Percentiles rank a stretch among this genome's conserved stretches.
Conservation (phyloP, 2,113 vertebrate genomes). For the Craseonycteris thonglongyai region DNA sequence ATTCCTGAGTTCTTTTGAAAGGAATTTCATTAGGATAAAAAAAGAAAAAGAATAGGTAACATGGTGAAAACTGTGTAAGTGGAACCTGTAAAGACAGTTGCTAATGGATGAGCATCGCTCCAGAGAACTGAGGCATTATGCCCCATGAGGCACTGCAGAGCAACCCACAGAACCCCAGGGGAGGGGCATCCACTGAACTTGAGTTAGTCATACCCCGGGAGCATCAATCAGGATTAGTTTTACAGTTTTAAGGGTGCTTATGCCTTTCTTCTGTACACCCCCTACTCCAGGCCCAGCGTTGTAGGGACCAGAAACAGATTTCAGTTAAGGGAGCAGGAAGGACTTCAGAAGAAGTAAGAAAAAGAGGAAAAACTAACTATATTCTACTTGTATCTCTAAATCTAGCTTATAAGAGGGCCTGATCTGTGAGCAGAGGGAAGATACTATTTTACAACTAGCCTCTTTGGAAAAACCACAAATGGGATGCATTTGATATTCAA, state of each 20-base stretch:
- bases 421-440: background rate
- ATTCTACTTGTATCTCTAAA: background rate
- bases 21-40: background rate
- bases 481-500: background rate
- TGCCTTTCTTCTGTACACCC: background rate
- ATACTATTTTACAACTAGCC: background rate
- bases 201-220: background rate
- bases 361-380: background rate
- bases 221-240: background rate
- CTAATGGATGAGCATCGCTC: background rate
- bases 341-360: background rate
- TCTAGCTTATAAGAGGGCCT: background rate
- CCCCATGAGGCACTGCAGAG: fast-evolving
- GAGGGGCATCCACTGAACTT: background rate
- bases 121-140: background rate
- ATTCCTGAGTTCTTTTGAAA: background rate
- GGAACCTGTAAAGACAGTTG: background rate
- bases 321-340: background rate
- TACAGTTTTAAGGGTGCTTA: too few species aligned
- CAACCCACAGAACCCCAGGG: background rate
- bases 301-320: background rate
- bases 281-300: background rate
- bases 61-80: background rate
- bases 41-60: background rate
- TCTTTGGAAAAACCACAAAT: background rate